Conservation (phyloP, 2,113 vertebrate species). For the Chaetorhynchus papuensis region DNA sequence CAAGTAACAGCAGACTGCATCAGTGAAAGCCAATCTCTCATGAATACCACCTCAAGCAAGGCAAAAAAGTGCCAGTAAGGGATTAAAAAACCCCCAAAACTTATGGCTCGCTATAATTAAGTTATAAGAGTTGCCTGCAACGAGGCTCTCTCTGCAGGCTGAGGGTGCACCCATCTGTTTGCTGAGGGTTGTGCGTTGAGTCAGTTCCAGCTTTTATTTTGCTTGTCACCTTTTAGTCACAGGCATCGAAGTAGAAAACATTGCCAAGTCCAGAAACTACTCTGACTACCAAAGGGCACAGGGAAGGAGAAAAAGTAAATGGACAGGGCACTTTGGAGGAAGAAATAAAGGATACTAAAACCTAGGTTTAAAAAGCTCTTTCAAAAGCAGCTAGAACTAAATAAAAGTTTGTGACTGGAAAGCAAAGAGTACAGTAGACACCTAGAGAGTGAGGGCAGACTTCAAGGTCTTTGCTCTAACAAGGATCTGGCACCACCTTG, state of each 20-base stretch:
- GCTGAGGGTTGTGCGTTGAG: background rate
- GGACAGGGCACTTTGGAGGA: background rate
- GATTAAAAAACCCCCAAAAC: background rate
- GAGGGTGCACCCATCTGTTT: background rate
- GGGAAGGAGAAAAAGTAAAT: background rate
- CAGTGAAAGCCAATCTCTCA: background rate
- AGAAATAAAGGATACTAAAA: constrained; percentile 38
- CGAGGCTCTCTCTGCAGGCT: background rate
- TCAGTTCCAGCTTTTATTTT: constrained; percentile 18
- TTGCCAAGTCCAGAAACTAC: background rate
- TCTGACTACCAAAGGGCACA: background rate
- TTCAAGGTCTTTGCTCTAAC: constrained; percentile 60
- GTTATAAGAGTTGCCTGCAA: background rate
- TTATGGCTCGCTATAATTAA: background rate
- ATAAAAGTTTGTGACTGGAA: constrained; percentile 2
- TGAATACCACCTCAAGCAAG: constrained; percentile 17
- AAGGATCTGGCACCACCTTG: constrained; percentile 10
- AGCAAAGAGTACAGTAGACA: constrained; percentile 46
- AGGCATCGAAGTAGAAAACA: background rate
- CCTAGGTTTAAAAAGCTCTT: constrained; percentile 44
- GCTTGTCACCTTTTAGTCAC: background rate
- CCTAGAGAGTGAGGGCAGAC: background rate
- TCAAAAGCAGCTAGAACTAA: constrained; percentile 51
- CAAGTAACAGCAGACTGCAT: background rate
- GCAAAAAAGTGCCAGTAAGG: constrained; percentile 42